Evolutionary conservation across 2,888 invertebrate species (phyloP).

Genomic region (Celastrina argiolus): DNA sequence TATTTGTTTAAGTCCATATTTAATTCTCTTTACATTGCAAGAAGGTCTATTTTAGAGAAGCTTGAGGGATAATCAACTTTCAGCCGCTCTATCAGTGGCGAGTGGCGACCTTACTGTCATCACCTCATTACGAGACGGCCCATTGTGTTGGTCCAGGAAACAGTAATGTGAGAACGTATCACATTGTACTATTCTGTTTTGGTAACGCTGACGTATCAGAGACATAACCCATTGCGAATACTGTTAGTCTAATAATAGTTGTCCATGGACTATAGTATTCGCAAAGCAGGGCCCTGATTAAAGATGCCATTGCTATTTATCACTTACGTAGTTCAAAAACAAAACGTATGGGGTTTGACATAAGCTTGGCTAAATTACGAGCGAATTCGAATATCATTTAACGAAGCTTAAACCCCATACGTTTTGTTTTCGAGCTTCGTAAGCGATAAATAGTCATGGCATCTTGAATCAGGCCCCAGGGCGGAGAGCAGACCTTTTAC

Average conservation of each 20-base stretch:
- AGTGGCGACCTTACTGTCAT: constrained; percentile 18
- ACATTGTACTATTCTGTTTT: constrained; percentile 13
- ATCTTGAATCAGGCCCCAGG: no score
- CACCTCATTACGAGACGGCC: constrained; percentile 22
- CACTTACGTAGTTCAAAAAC: no score
- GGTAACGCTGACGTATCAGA: neutral
- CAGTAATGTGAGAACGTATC: constrained; percentile 15
- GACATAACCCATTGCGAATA: neutral
- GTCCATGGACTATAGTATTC: no score
- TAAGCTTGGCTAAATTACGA: no score
- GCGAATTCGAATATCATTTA: no score
- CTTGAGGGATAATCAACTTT: constrained; percentile 13
- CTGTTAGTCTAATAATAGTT: neutral
- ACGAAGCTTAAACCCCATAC: no score
- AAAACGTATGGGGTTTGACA: no score
- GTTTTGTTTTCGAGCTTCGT: no score
- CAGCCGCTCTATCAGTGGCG: constrained; percentile 13
- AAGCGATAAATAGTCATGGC: no score
- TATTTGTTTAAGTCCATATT: neutral
- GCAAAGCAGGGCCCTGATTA: no score
- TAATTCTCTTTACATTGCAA: neutral
- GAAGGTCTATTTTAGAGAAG: neutral
- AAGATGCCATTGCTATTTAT: no score
- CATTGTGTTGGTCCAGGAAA: constrained; percentile 23
- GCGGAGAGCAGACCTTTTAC: no score